phyloP scores from a whole-genome alignment of 2,888 invertebrate genomes.

The Aquatica leii region DNA sequence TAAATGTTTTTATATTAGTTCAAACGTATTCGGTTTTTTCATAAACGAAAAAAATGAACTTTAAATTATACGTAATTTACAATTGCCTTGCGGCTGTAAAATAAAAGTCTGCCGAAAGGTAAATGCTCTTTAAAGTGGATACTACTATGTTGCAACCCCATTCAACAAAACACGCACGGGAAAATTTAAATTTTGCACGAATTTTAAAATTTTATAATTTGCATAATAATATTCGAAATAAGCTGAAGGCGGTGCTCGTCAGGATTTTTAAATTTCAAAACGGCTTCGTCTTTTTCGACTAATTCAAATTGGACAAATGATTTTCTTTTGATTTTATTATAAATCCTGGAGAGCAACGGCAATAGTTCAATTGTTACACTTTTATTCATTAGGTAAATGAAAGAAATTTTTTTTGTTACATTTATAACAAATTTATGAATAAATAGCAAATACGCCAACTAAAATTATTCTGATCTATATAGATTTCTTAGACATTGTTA shows the following conservation, averaged over 20 bases:
- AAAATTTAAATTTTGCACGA: slow-evolving; percentile 30
- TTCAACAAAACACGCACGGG: slow-evolving; percentile 33
- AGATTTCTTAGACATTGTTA: no score
- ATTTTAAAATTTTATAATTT: slow-evolving; percentile 6
- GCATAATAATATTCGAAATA: neutral
- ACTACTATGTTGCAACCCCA: slow-evolving; percentile 17
- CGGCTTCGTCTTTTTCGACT: neutral
- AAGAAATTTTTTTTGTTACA: no score
- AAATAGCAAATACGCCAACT: no score
- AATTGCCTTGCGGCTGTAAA: slow-evolving; percentile 24
- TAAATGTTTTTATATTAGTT: slow-evolving; percentile 18
- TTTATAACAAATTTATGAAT: no score
- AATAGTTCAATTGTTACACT: no score
- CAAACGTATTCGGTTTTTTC: slow-evolving; percentile 7
- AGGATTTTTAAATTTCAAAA: slow-evolving; percentile 5
- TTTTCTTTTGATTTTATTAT: no score
- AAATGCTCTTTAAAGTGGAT: slow-evolving; percentile 22
- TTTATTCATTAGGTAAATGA: no score
- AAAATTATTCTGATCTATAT: no score
- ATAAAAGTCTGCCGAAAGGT: slow-evolving; percentile 24
- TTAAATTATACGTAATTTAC: slow-evolving; percentile 28
- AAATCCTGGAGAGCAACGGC: no score
- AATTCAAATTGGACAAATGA: no score
- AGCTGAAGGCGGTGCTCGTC: neutral
- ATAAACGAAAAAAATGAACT: neutral